Base-by-base conservation (phyloP, 1,140 invertebrate species). In the Harlomillsia oculata region DNA sequence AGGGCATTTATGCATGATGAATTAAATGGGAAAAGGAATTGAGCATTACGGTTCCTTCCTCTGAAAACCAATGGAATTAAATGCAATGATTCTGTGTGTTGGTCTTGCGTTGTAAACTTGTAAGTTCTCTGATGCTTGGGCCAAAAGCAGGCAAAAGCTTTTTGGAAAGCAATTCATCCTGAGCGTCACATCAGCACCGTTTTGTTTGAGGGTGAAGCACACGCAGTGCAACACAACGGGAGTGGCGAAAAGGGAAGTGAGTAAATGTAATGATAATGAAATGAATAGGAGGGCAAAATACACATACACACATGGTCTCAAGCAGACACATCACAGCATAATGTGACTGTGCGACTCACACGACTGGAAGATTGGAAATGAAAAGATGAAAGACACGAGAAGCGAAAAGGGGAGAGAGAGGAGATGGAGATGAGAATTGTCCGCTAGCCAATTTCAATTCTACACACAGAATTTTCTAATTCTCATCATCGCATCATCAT, bases 361-460 rank as follows among this genome's bases (percentile, higher is more conserved):
- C 43, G 25, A 45, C 43, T 39, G 21, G n/a, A 40, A 40, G 37
- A 51, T 51, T 51, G 49, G 49, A 51, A 51, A 51, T 51, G 49
- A 40, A 40, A 40, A 51, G 49, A 51, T 51, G 49, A 51, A 51
- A 51, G 49, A 51, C 49, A 51, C 28, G n/a, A 34, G 32, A n/a
- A n/a, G n/a, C n/a, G n/a, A n/a, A n/a, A n/a, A n/a, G n/a, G 20
- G 25, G 18, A 23, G 14, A 28, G 49, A 39, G 49, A 36, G 49
- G 49, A 51, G 49, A 36, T 20, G 49, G n/a, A n/a, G n/a, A n/a
- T n/a, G n/a, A n/a, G n/a, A 20, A 51, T 51, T 51, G 49, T 51
- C 49, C 49, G 34, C 34, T 32, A 51, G 49, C 49, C 36, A 51
- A 51, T 51, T 51, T 51, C 49, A 51, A 51, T 51, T 51, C 39